Base-by-base conservation (phyloP, 2,113 vertebrate genomes). In the Anguilla rostrata region DNA sequence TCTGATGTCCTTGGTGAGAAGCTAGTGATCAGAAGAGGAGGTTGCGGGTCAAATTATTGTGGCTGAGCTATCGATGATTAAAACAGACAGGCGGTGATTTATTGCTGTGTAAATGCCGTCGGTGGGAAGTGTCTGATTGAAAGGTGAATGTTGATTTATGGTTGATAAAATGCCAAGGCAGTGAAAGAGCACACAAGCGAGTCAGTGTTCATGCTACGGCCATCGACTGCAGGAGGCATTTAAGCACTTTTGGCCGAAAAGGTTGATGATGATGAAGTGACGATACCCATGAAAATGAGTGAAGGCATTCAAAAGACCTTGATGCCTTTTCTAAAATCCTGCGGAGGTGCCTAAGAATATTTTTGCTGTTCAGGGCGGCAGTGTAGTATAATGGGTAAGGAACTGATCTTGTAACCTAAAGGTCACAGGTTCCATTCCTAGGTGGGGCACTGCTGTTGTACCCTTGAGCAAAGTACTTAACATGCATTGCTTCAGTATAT, bases 81-180 rank as follows among this genome's bases (percentile, higher is more conserved):
- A 75, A 75, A n/a, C 41, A 78, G 71, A 53, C 39, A n/a, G 43
- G 11, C 39, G 26, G 78, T 78, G 84, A 84, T 84, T 84, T 84
- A 84, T 84, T 34, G 66, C n/a, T 63, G 71, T 39, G 57, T 49
- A 71, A 29, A 78, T 56, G 75, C 9, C 81, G n/a, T 75, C 34
- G 71, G 71, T 75, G 26, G 29, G 71, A 34, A 29, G 71, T 75
- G 26, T 75, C n/a, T n/a, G 26, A 34, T 34, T n/a, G 26, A 75
- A 75, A 75, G 71, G 71, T 1, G 71, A 34, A 26, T 75, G 71
- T 34, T 75, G 71, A 75, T 75, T 75, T 12, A 75, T 12, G 71
- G n/a, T 29, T 75, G 71, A 75, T 12, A 34, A 75, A 75, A 75
- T 75, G 71, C 34, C 71, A 75, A 1, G n/a, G 26, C 26, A 20